Base-by-base conservation (phyloP, 2,797 vertebrate species). In the Australoheros facetus region DNA sequence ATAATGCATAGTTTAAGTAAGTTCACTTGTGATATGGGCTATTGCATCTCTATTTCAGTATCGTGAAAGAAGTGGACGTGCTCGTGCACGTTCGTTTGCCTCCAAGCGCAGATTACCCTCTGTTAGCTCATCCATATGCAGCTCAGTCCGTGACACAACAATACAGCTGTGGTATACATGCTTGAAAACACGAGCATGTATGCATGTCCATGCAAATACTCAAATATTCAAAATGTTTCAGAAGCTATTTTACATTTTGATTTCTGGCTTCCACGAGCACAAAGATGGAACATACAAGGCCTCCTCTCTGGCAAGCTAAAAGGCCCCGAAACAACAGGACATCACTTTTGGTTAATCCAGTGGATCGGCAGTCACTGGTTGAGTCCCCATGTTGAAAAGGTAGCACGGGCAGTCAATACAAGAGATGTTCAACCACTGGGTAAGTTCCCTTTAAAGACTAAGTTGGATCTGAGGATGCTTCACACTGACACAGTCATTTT, bases 1-100 rank as follows among this genome's bases (percentile, higher is more conserved):
- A 93, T 94, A 92, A 94, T 93, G 89, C 90, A 93, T 93, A 91
- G 79, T 92, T 94, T 88, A 88, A 88, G 79, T 90, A 89, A 91
- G 88, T 94, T 89, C 84, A 92, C 92, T 91, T 83, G 83, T 90
- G 92, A 92, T 88, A 56, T 16, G 86, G 28, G 86, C 82, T 89
- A 79, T 89, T 91, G 90, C 86, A 79, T 85, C 70, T 91, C 83
- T 77, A 71, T 93, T 93, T 90, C 83, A 88, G 84, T 53, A 53
- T 48, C 51, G 74, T 79, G 81, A 51, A 71, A 74, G 82, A 37
- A 62, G 81, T 77, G 83, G 73, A 81, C 56, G 69, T 37, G 77
- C 69, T 10, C 8, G 76, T 14, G 71, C 3, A 77, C 28, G 78
- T 55, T 12, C 1, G 42, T 17, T 71, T 3, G 81, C 82, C 81